Percentiles rank a stretch among this genome's conserved stretches.
phyloP scores from a whole-genome alignment of 2,888 invertebrate genomes.

The Sarcophaga carnaria region DNA sequence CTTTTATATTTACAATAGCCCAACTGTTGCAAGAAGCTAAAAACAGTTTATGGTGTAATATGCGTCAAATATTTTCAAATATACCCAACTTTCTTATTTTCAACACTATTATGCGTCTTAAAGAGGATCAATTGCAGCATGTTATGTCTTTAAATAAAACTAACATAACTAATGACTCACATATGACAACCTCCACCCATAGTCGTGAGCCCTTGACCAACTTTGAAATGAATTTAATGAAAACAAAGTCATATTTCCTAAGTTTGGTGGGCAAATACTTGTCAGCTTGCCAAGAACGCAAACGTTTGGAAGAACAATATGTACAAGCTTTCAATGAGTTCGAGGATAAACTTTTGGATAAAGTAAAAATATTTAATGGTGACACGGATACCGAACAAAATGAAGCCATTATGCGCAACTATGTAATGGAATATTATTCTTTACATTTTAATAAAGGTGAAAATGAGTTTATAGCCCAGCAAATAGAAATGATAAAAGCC shows the following conservation, averaged over 20 bases:
- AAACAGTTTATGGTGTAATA: conserved; percentile 76
- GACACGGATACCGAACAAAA: conserved; percentile 72
- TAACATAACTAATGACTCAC: conserved; percentile 40
- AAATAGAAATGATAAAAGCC: conserved; percentile 76
- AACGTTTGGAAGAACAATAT: conserved; percentile 75
- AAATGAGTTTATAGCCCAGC: conserved; percentile 76
- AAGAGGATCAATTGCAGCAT: conserved; percentile 79
- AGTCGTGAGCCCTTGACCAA: conserved; percentile 71
- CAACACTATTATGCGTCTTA: conserved; percentile 77
- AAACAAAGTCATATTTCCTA: conserved; percentile 76
- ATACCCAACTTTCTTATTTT: conserved; percentile 78
- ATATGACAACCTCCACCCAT: conserved; percentile 23
- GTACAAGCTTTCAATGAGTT: conserved; percentile 74
- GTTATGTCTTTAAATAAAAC: conserved; percentile 76
- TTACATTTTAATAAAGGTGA: conserved; percentile 75
- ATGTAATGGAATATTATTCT: conserved; percentile 78
- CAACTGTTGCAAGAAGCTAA: conserved; percentile 74
- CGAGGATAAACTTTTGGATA: conserved; percentile 76
- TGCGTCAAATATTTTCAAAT: conserved; percentile 76
- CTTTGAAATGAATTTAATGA: conserved; percentile 77
- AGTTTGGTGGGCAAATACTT: conserved; percentile 76
- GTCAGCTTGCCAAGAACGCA: conserved; percentile 74
- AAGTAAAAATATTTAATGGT: conserved; percentile 75
- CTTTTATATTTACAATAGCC: conserved; percentile 60
- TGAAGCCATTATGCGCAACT: conserved; percentile 78